Conservation (phyloP, 2,113 vertebrate species). For the Ciconia boyciana region DNA sequence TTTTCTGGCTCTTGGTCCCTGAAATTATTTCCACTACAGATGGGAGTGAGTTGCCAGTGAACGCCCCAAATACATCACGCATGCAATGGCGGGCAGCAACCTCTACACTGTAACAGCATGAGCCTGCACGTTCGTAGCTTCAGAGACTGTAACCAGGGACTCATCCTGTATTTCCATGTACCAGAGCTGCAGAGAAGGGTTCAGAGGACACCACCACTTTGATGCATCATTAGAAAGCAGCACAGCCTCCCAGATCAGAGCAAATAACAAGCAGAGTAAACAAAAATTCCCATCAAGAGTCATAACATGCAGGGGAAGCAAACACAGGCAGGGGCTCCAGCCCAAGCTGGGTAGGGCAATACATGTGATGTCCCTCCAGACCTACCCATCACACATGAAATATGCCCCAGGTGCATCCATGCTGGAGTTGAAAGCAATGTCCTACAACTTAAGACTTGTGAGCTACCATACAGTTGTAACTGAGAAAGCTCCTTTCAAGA, state of each 20-base stretch:
- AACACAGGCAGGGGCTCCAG: background rate
- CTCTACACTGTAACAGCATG: fast-evolving
- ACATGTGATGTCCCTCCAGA: background rate
- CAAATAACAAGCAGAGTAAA: background rate
- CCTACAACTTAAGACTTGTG: background rate
- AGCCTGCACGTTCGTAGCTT: background rate
- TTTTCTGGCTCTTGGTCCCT: background rate
- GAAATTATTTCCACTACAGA: background rate
- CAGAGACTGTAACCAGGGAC: background rate
- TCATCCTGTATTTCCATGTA: background rate
- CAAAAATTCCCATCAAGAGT: background rate
- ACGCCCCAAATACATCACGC: fast-evolving
- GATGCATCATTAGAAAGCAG: background rate
- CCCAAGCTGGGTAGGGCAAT: background rate
- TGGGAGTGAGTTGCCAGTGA: background rate
- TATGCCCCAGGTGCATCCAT: background rate
- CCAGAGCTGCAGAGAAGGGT: background rate
- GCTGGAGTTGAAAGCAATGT: background rate
- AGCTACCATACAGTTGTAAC: background rate
- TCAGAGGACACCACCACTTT: background rate
- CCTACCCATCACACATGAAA: background rate
- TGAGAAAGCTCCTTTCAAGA: background rate
- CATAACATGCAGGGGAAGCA: background rate
- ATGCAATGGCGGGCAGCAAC: fast-evolving
- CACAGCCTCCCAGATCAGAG: background rate